These are phyloP conservation scores for Allobates femoralis DNA, from an alignment of 2,797 vertebrate genomes.

Conservation along the genomic window DNA sequence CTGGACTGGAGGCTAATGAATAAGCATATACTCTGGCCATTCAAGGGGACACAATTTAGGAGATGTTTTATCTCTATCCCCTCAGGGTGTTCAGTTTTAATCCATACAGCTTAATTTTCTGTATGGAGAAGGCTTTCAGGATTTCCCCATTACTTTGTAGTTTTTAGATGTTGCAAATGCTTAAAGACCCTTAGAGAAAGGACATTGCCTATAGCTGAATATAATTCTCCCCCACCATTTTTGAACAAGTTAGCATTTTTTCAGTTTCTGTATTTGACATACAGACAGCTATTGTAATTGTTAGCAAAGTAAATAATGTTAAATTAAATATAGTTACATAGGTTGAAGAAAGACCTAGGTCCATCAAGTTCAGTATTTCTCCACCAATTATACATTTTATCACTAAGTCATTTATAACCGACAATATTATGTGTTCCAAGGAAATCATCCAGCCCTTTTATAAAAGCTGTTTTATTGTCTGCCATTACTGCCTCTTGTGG, in stretches of 20 bases:
- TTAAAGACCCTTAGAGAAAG: neutral
- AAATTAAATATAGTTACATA: too few relatives aligned
- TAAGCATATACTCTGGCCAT: slow-evolving; percentile 1
- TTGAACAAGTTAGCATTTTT: neutral
- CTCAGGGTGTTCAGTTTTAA: neutral
- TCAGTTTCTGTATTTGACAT: neutral
- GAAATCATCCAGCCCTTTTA: too few relatives aligned
- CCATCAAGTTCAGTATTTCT: too few relatives aligned
- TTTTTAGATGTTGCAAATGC: neutral
- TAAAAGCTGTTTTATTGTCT: too few relatives aligned
- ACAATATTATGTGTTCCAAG: too few relatives aligned
- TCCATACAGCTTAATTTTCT: neutral
- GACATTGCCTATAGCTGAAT: neutral
- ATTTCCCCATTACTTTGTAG: neutral
- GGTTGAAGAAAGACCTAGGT: too few relatives aligned
- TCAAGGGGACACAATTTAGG: neutral
- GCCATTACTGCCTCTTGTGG: too few relatives aligned
- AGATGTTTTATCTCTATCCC: neutral
- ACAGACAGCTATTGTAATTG: neutral
- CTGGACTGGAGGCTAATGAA: slow-evolving; percentile 30
- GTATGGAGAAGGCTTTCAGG: slow-evolving; percentile 11
- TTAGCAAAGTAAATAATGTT: too few relatives aligned
- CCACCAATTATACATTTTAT: too few relatives aligned
- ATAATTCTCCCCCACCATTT: neutral
- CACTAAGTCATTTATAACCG: too few relatives aligned